Percentiles rank a stretch among this genome's conserved stretches.
These are phyloP conservation scores for Pterocles burchelli DNA, from an alignment of 2,113 vertebrate species.

Conservation along the genomic window DNA sequence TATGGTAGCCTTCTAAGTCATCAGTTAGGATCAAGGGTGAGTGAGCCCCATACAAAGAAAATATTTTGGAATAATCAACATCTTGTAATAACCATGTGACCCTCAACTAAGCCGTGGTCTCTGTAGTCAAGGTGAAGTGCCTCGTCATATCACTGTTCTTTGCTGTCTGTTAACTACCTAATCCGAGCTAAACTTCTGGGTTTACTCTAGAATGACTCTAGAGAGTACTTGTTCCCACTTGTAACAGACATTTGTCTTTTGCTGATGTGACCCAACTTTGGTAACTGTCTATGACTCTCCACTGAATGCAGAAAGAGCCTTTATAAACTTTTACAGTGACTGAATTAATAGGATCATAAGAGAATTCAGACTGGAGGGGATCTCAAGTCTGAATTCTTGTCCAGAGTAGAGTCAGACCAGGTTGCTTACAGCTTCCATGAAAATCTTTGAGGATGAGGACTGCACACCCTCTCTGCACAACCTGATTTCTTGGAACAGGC, in stretches of 20 bases:
- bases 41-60: not conserved
- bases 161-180: not conserved
- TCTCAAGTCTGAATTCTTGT: not conserved
- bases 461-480: not conserved
- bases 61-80: not conserved
- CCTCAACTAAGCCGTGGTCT: not conserved
- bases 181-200: not conserved
- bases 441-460: not conserved
- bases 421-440: not conserved
- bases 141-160: accelerated
- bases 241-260: not conserved
- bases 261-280: not conserved
- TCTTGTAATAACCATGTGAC: not conserved
- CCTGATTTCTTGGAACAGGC: not conserved
- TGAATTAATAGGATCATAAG: not conserved
- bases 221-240: not conserved
- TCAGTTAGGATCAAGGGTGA: not conserved
- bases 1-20: not conserved
- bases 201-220: not conserved
- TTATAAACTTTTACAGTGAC: not conserved
- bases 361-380: not conserved
- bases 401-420: not conserved
- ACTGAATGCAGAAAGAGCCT: not conserved
- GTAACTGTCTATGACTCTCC: not conserved
- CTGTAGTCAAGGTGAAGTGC: not conserved